Evolutionary conservation across 1,140 invertebrate genomes (phyloP).

Genomic region (Aphelenchoides besseyi): DNA sequence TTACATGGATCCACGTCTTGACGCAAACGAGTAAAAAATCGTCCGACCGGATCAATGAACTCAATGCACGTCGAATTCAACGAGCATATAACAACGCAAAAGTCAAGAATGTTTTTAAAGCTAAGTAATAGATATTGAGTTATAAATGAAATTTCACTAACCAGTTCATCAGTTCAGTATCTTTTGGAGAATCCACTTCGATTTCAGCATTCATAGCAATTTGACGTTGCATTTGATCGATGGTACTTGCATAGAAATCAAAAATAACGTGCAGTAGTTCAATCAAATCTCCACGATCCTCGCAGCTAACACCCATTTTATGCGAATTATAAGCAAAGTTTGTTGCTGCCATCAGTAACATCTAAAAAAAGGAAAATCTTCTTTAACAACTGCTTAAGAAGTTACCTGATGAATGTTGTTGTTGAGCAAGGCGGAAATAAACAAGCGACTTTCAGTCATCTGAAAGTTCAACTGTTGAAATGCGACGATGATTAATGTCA

Average conservation of each 20-base stretch:
- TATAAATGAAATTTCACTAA: background rate
- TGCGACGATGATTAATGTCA: background rate
- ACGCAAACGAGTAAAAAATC: background rate
- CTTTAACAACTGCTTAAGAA: background rate
- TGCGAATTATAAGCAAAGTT: background rate
- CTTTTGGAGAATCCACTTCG: background rate
- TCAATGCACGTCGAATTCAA: background rate
- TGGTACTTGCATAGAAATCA: conserved; percentile 3
- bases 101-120: background rate
- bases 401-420: background rate
- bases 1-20: background rate
- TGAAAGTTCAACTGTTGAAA: background rate
- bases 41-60: background rate
- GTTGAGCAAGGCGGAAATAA: background rate
- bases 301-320: background rate
- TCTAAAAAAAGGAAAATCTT: background rate
- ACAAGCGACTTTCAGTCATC: conserved; percentile 6
- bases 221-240: background rate
- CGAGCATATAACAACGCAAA: background rate
- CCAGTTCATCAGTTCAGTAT: background rate
- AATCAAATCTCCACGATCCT: background rate
- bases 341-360: background rate
- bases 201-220: background rate
- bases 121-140: no score
- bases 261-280: conserved; percentile 3